Evolutionary conservation across 2,888 invertebrate species (phyloP).

Genomic region (Fabriciana adippe): DNA sequence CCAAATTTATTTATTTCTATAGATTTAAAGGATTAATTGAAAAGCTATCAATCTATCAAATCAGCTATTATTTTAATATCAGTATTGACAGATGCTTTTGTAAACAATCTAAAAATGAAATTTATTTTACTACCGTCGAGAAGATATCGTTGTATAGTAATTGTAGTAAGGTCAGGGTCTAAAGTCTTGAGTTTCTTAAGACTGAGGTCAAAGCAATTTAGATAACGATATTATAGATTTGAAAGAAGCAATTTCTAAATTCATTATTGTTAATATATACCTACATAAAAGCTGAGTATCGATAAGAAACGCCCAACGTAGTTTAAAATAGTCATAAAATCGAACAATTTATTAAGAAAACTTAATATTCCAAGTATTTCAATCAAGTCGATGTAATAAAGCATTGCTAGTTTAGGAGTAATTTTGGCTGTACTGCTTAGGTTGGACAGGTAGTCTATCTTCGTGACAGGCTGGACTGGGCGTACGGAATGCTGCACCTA

Average conservation of each 20-base stretch:
- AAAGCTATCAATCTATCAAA: too few relatives aligned
- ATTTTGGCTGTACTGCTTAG: conserved; percentile 25
- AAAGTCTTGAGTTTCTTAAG: conserved; percentile 5
- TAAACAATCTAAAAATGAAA: neutral
- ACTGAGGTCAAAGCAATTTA: conserved; percentile 6
- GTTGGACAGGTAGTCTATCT: conserved; percentile 35
- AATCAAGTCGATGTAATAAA: conserved; percentile 26
- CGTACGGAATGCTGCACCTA: conserved; percentile 54
- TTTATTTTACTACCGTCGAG: neutral
- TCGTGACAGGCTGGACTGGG: conserved; percentile 29
- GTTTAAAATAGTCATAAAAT: neutral
- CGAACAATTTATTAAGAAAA: conserved; percentile 9
- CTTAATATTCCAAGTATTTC: conserved; percentile 23
- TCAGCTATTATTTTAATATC: neutral
- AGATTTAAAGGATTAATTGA: too few relatives aligned
- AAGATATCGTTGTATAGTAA: conserved; percentile 1
- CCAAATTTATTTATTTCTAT: too few relatives aligned
- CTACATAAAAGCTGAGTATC: neutral
- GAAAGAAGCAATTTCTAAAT: conserved; percentile 1
- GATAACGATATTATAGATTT: conserved; percentile 1
- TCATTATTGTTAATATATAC: neutral
- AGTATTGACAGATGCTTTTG: neutral
- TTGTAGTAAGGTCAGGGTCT: conserved; percentile 9
- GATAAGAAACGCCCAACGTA: neutral
- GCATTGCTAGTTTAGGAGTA: conserved; percentile 25